These are phyloP conservation scores for Peromyscus polionotus DNA, from an alignment of 2,113 vertebrate species.

Conservation along the genomic window DNA sequence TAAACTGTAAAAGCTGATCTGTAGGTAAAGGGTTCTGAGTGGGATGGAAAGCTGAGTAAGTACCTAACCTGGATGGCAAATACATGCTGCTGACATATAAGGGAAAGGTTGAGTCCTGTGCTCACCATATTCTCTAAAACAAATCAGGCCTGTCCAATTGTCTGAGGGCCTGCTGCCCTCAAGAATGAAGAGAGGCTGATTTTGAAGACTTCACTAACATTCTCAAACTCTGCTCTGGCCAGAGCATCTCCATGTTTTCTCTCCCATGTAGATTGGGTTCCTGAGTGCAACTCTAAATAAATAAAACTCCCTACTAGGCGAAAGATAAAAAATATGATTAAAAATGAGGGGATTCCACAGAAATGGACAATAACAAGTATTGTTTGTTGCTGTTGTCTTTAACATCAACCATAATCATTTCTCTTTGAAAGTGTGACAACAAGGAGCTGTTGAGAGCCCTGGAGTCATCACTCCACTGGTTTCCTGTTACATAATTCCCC, in stretches of 20 bases:
- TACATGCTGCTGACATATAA: constrained; percentile 74
- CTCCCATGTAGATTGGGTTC: not conserved
- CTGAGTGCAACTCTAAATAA: not conserved
- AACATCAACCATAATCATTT: not conserved
- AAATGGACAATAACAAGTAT: constrained; percentile 30
- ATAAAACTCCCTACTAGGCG: not conserved
- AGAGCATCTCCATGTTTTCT: not conserved
- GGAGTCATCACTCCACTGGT: not conserved
- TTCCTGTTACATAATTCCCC: not conserved
- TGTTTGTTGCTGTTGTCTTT: not conserved
- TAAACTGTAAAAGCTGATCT: constrained; percentile 83
- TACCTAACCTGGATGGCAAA: constrained; percentile 81
- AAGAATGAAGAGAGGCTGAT: not conserved
- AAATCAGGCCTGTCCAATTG: constrained; percentile 21
- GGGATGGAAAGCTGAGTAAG: constrained; percentile 61
- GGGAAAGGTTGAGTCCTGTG: constrained; percentile 37
- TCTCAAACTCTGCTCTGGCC: not conserved
- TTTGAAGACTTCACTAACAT: not conserved
- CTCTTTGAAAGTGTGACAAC: not conserved
- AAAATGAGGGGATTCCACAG: not conserved
- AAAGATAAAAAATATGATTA: not conserved
- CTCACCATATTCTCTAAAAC: constrained; percentile 42
- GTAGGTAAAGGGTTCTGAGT: constrained; percentile 36
- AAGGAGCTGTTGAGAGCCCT: not conserved
- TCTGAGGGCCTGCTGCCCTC: not conserved